Evolutionary conservation across 2,888 invertebrate species (phyloP).

Genomic region (Cheiracanthium punctorium): DNA sequence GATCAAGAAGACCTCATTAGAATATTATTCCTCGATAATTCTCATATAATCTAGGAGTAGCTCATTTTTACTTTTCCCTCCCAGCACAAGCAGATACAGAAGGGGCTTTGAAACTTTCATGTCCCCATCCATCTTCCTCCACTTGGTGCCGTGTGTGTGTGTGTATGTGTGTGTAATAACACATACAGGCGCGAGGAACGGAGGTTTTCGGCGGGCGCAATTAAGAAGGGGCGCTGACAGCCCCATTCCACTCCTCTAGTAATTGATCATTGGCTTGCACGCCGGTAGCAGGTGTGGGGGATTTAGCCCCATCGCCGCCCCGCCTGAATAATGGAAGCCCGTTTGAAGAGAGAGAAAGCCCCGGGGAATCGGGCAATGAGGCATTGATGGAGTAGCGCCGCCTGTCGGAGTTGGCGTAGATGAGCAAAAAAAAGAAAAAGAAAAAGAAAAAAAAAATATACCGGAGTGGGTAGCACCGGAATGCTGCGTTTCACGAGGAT

Average conservation of each 20-base stretch:
- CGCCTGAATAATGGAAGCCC: slow-evolving; percentile 36
- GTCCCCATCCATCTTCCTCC: neutral
- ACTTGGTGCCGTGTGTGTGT: neutral
- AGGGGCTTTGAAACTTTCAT: neutral
- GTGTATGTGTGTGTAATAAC: too few relatives aligned
- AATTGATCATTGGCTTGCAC: slow-evolving; percentile 35
- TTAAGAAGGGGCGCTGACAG: slow-evolving; percentile 31
- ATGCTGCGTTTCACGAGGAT: slow-evolving; percentile 34
- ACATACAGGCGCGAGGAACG: neutral
- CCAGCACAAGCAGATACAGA: too few relatives aligned
- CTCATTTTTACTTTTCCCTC: neutral
- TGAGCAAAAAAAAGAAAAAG: too few relatives aligned
- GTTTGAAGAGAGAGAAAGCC: neutral
- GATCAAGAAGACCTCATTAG: slow-evolving; percentile 6
- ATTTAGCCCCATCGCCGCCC: slow-evolving; percentile 22
- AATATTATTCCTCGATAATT: slow-evolving; percentile 13
- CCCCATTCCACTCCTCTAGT: slow-evolving; percentile 18
- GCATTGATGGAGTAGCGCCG: slow-evolving; percentile 35
- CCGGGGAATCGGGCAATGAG: slow-evolving; percentile 26
- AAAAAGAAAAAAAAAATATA: neutral
- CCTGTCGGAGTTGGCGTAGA: neutral
- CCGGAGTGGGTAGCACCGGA: slow-evolving; percentile 23
- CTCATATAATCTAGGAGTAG: neutral
- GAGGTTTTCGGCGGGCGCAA: slow-evolving; percentile 20
- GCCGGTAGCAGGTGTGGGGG: slow-evolving; percentile 46